Evolutionary conservation across 2,888 invertebrate genomes (phyloP).

Genomic region (Tineola bisselliella): DNA sequence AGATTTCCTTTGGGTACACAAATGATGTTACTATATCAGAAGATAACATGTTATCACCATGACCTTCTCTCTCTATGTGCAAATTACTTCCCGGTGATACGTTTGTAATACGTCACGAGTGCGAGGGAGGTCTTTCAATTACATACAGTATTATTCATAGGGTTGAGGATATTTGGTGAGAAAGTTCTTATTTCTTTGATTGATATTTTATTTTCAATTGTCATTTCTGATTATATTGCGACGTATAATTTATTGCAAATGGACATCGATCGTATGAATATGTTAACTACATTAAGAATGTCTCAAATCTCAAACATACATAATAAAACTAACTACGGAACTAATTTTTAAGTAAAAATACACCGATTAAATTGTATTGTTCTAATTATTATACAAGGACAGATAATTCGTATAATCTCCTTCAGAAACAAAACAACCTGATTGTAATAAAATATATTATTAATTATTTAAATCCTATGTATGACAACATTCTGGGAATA

Average conservation of each 20-base stretch:
- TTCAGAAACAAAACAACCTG: background rate
- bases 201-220: too few species aligned
- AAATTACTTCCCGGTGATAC: slow-evolving; percentile 60
- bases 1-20: slow-evolving; percentile 6
- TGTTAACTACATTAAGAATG: too few species aligned
- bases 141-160: background rate
- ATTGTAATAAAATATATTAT: background rate
- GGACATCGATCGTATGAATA: too few species aligned
- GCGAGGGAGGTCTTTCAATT: slow-evolving; percentile 3
- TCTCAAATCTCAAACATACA: too few species aligned
- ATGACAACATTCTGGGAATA: too few species aligned
- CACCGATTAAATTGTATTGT: slow-evolving; percentile 1
- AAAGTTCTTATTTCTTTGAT: too few species aligned
- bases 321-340: too few species aligned
- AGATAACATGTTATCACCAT: slow-evolving; percentile 43
- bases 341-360: background rate
- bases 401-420: background rate
- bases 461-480: too few species aligned
- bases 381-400: slow-evolving; percentile 9
- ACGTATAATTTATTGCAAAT: too few species aligned
- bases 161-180: too few species aligned
- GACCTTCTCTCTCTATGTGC: slow-evolving; percentile 51
- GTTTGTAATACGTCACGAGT: slow-evolving; percentile 24
- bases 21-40: slow-evolving; percentile 14
- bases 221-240: too few species aligned